Base-by-base conservation (phyloP, 2,113 vertebrate genomes). In the Manacus vitellinus region DNA sequence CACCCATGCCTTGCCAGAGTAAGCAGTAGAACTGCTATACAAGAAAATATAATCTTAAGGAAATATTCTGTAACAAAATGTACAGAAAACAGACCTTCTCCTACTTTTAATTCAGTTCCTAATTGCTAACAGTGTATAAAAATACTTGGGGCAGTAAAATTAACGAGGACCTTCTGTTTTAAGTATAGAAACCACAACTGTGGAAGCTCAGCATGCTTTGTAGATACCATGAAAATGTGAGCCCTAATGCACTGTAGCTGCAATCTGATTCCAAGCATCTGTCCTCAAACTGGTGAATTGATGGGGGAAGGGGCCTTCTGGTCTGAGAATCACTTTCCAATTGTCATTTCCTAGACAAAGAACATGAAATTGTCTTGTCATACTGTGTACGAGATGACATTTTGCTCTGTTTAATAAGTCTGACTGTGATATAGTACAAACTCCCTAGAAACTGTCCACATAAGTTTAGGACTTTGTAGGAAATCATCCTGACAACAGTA, bases 111-210 rank as follows among this genome's bases (percentile, higher is more conserved):
- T 90, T 97, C 80, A 83, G 66, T 89, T 92, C 66, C 78, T 95
- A 95, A 95, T 94, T 93, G 72, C 79, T 80, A 95, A 92, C 81
- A 89, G 91, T 68, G 92, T 65, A 58, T 67, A 75, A 92, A 97
- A 97, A 89, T 88, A 89, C 79, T 74, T 4, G 0, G 44, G 88
- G 94, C 78, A 77, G 72, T 94, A 95, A 97, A 97, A 91, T 76
- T 94, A 95, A 95, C 61, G 58, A 94, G 77, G 70, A 93, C 77
- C 68, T 94, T 79, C 51, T 65, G 75, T 87, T 96, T 95, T 90
- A 97, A 94, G 95, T 92, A 92, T 89, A 96, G 96, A 96, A 97
- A 93, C 73, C 93, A 96, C 97, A 97, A 88, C 88, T 96, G 94
- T 92, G 82, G 93, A 93, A 93, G 84, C 66, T 96, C 82, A 88